Evolutionary conservation across 2,888 invertebrate species (phyloP).

Genomic region (Gari tellinella): DNA sequence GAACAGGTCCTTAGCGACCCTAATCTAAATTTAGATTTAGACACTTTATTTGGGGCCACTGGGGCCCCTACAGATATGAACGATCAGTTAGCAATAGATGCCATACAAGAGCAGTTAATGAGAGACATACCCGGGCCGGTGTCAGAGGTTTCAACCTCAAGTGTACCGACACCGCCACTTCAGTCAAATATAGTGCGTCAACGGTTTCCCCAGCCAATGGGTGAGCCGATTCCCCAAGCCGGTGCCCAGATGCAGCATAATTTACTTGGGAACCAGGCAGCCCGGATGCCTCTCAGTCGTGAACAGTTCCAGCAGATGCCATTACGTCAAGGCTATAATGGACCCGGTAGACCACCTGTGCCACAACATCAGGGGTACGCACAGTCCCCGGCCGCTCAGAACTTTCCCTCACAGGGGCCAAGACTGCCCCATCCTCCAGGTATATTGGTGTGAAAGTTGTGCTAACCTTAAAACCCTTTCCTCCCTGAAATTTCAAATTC

Average conservation of each 20-base stretch:
- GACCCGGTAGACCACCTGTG: constrained; percentile 42
- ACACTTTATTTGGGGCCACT: constrained; percentile 63
- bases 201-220: constrained; percentile 30
- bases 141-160: constrained; percentile 10
- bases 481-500: no score
- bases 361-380: constrained; percentile 33
- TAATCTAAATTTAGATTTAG: constrained; percentile 67
- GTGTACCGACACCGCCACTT: constrained; percentile 9
- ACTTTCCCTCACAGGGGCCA: constrained; percentile 67
- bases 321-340: constrained; percentile 38
- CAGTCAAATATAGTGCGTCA: constrained; percentile 36
- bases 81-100: constrained; percentile 93
- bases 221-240: constrained; percentile 12
- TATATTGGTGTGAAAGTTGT: constrained; percentile 17
- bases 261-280: constrained; percentile 36
- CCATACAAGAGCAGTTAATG: constrained; percentile 96
- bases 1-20: constrained; percentile 75
- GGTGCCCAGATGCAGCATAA: constrained; percentile 36
- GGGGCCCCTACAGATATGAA: constrained; percentile 75
- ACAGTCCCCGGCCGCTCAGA: constrained; percentile 30
- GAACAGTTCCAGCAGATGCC: constrained; percentile 86
- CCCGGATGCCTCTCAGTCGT: constrained; percentile 58
- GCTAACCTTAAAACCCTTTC: no score
- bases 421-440: constrained; percentile 75
- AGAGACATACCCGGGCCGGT: constrained; percentile 84